Evolutionary conservation across 1,140 invertebrate species (phyloP), one percentile per base, ranked within the genome.

Genomic region (Contarinia nasturtii): DNA sequence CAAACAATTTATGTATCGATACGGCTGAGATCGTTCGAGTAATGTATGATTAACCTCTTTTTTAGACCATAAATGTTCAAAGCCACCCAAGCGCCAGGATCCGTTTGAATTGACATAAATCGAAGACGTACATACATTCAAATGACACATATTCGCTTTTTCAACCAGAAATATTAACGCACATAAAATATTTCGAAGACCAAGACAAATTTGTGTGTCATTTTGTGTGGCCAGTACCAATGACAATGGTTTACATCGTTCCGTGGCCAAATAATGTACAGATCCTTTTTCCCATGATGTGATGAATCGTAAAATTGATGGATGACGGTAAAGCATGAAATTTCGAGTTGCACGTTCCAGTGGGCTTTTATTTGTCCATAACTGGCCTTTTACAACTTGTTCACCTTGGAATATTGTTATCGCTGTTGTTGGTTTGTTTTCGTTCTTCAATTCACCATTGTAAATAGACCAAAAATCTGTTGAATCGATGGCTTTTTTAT

Each of bases 51-150:
- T 81, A 11, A 84, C 63, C 42, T 86, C 79, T 47, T 64, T 64
- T 55, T 78, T 77, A 53, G 71, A 69, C 63, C 80, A 84, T 1
- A 84, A 65, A 65, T 79, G 84, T 58, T 89, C 83, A 46, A 89
- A 66, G 4, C 82, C 83, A 17, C 82, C 82, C 14, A 91, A 65
- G 61, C 81, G 84, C 86, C 86, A 90, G 48, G 70, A 76, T 7
- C 84, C 83, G 63, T 87, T 82, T 14, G 73, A 68, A 8, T 77
- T 77, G 3, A 89, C 77, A 66, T 85, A 89, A 48, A 91, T 72
- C n/a, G 83, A 77, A 52, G 77, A 73, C 48, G 74, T 69, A 56
- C 80, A 78, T 17, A 91, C 64, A 66, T 89, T 89, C 47, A 88
- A 84, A 58, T 90, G 87, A 18, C 81, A 78, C 34, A 74, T 71